phyloP scores from a whole-genome alignment of 2,797 vertebrate genomes.

The Lophius americanus region DNA sequence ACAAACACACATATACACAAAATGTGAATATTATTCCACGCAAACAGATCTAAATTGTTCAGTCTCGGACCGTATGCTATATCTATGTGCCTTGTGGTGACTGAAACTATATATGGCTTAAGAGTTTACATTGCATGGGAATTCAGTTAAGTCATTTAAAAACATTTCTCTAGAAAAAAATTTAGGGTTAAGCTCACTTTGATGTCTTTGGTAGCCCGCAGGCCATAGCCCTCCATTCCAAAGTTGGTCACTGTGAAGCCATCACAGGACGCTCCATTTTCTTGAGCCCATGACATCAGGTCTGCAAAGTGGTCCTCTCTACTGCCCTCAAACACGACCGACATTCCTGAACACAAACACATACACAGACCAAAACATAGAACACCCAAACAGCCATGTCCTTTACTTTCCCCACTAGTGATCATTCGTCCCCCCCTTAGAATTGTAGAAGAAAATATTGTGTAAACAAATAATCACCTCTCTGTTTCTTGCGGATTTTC shows the following conservation, averaged over 20 bases:
- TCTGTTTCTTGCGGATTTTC: constrained; percentile 97
- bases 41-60: not conserved
- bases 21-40: not conserved
- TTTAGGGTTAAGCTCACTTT: constrained; percentile 81
- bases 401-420: not conserved
- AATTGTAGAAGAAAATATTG: too few relatives aligned
- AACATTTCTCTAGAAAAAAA: not conserved
- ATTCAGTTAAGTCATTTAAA: not conserved
- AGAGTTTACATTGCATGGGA: not conserved
- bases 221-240: constrained; percentile 91
- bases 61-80: not conserved
- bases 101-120: not conserved
- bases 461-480: constrained; percentile 78
- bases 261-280: constrained; percentile 90
- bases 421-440: not conserved
- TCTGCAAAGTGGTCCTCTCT: constrained; percentile 93
- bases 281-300: constrained; percentile 91
- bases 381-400: not conserved
- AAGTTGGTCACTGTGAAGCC: constrained; percentile 91
- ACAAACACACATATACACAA: constrained; percentile 3
- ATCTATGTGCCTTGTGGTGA: not conserved
- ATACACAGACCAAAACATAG: not conserved
- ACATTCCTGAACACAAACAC: constrained; percentile 83
- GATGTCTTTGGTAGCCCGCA: constrained; percentile 92
- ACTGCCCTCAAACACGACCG: constrained; percentile 90